Evolutionary conservation across 2,888 invertebrate species (phyloP).

Genomic region (Alsophila aescularia): DNA sequence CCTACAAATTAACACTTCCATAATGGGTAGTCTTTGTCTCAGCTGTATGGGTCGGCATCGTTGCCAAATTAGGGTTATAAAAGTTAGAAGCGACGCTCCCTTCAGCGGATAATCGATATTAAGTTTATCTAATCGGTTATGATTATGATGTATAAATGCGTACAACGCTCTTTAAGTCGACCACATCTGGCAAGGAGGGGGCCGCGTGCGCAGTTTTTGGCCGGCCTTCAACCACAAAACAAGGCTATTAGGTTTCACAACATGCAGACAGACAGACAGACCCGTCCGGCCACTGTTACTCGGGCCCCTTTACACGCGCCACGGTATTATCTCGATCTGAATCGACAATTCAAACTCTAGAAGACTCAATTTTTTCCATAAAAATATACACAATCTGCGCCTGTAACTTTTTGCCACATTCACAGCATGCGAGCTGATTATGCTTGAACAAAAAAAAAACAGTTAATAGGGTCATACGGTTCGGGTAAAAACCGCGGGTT

Average conservation of each 20-base stretch:
- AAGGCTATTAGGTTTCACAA: slow-evolving; percentile 78
- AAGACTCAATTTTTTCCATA: slow-evolving; percentile 18
- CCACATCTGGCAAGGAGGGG: slow-evolving; percentile 52
- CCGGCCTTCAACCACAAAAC: slow-evolving; percentile 76
- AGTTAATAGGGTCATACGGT: slow-evolving; percentile 75
- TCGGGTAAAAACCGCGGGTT: slow-evolving; percentile 65
- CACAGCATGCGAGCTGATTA: slow-evolving; percentile 69
- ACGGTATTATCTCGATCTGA: slow-evolving; percentile 24
- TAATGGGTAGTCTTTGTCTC: slow-evolving; percentile 41
- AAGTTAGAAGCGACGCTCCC: slow-evolving; percentile 33
- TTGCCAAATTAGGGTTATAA: slow-evolving; percentile 42
- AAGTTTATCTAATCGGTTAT: slow-evolving; percentile 56
- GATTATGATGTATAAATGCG: slow-evolving; percentile 54
- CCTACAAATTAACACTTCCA: slow-evolving; percentile 41
- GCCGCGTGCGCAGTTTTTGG: slow-evolving; percentile 62
- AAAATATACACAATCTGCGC: slow-evolving; percentile 30
- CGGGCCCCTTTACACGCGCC: slow-evolving; percentile 43
- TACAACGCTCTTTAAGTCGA: slow-evolving; percentile 59
- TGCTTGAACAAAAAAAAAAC: slow-evolving; percentile 50
- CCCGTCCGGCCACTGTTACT: slow-evolving; percentile 53
- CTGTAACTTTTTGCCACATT: slow-evolving; percentile 40
- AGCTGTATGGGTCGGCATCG: slow-evolving; percentile 31
- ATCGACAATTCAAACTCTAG: slow-evolving; percentile 25
- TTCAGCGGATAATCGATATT: slow-evolving; percentile 40
- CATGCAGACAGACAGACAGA: slow-evolving; percentile 60